Evolutionary conservation across 92 coral and sea anemone species (phyloP).

Genomic region (Blastomussa wellsi): DNA sequence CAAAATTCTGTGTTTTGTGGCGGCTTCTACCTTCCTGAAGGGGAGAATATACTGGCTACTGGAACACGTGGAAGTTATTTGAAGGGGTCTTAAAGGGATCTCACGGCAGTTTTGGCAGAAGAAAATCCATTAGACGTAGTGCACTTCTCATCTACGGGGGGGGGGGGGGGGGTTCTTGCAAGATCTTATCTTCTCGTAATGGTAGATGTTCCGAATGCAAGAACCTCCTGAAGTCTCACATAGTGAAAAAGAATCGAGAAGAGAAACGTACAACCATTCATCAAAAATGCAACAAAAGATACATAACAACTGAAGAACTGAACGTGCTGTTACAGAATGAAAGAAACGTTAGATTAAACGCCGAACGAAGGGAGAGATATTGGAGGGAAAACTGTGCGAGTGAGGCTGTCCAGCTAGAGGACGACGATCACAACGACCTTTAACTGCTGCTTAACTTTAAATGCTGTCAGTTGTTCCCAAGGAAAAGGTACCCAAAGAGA

Average conservation of each 20-base stretch:
- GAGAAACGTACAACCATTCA: neutral
- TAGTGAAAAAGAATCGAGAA: neutral
- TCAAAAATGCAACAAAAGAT: neutral
- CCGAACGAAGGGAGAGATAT: constrained; percentile 3
- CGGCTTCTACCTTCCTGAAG: neutral
- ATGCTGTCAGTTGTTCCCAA: neutral
- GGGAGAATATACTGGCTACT: neutral
- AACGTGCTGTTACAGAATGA: constrained; percentile 5
- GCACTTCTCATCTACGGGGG: neutral
- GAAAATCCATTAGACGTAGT: neutral
- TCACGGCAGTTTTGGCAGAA: neutral
- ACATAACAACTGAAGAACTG: constrained; percentile 1
- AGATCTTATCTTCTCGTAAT: neutral
- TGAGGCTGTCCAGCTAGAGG: constrained; percentile 24
- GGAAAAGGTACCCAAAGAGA: constrained; percentile 12
- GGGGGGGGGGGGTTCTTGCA: no score
- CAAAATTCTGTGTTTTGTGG: constrained; percentile 11
- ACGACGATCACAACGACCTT: constrained; percentile 19
- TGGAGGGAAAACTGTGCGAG: constrained; percentile 17
- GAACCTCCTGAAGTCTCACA: neutral
- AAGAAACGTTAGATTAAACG: neutral
- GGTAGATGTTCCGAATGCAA: neutral
- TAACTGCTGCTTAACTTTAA: no score
- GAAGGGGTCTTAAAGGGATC: neutral
- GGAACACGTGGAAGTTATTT: neutral